Percentiles rank a stretch among this genome's conserved stretches.
Conservation (phyloP, 2,797 vertebrate species). For the Phrynocephalus forsythii region DNA sequence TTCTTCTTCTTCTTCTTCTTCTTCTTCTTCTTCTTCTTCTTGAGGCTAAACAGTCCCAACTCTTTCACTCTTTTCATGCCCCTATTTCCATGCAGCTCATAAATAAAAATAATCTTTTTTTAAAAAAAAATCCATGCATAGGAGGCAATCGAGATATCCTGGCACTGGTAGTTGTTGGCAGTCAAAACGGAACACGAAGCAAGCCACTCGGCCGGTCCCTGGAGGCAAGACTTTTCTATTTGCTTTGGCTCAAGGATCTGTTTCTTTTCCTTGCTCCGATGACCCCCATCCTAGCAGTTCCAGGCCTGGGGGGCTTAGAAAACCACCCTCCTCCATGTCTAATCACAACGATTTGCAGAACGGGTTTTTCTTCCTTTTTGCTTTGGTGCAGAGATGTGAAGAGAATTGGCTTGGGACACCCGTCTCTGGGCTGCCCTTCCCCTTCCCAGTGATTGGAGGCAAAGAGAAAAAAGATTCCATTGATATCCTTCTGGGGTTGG, state of each 20-base stretch:
- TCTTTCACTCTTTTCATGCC: too few species aligned
- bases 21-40: too few species aligned
- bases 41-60: too few species aligned
- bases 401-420: not conserved
- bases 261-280: not conserved
- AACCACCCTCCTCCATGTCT: too few species aligned
- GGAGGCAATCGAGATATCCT: not conserved
- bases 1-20: too few species aligned
- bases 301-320: not conserved
- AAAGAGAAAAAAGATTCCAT: not conserved
- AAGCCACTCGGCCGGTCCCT: not conserved
- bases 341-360: not conserved
- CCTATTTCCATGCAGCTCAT: too few species aligned
- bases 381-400: not conserved
- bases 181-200: not conserved
- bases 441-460: not conserved
- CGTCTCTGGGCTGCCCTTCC: not conserved
- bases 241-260: not conserved
- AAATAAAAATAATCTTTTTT: too few species aligned
- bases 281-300: not conserved
- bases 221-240: not conserved
- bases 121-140: too few species aligned
- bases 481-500: conserved; percentile 11
- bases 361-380: not conserved
- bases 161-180: not conserved